Evolutionary conservation across 2,797 vertebrate genomes (phyloP).

Genomic region (Craterocephalus amniculus): DNA sequence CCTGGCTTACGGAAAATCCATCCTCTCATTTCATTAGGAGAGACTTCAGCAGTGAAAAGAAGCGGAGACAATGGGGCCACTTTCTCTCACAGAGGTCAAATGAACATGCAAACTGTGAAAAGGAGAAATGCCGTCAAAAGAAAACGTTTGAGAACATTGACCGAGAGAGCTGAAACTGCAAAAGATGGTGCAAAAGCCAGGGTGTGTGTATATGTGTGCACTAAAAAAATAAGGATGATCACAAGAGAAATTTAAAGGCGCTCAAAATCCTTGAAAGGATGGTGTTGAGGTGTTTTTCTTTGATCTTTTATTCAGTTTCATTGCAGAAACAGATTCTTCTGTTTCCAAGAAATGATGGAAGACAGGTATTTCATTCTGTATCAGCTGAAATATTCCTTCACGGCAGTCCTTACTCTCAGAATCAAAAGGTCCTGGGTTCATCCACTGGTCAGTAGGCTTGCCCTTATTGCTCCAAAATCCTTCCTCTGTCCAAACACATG

Average conservation of each 20-base stretch:
- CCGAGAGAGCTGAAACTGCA: conserved; percentile 12
- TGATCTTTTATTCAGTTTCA: not conserved
- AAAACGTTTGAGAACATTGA: conserved; percentile 31
- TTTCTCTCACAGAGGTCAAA: conserved; percentile 63
- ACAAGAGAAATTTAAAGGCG: not conserved
- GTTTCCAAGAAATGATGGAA: not conserved
- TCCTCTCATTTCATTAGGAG: conserved; percentile 69
- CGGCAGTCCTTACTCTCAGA: not conserved
- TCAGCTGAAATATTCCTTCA: not conserved
- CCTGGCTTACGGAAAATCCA: conserved; percentile 68
- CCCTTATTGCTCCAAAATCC: conserved; percentile 3
- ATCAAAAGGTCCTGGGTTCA: not conserved
- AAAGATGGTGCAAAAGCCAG: conserved; percentile 1
- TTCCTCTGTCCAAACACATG: conserved; percentile 4
- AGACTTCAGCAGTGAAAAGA: conserved; percentile 56
- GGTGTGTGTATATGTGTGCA: no score
- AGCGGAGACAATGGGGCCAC: conserved; percentile 56
- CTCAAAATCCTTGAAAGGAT: not conserved
- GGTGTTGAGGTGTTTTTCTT: not conserved
- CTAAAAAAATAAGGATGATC: not conserved
- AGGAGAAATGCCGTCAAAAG: conserved; percentile 41
- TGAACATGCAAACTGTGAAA: conserved; percentile 42
- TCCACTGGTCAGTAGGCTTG: not conserved
- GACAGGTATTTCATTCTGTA: not conserved
- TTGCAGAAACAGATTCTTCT: not conserved